These are phyloP conservation scores for Scaptomyza polygonia DNA, from an alignment of 2,888 invertebrate genomes.

Conservation along the genomic window DNA sequence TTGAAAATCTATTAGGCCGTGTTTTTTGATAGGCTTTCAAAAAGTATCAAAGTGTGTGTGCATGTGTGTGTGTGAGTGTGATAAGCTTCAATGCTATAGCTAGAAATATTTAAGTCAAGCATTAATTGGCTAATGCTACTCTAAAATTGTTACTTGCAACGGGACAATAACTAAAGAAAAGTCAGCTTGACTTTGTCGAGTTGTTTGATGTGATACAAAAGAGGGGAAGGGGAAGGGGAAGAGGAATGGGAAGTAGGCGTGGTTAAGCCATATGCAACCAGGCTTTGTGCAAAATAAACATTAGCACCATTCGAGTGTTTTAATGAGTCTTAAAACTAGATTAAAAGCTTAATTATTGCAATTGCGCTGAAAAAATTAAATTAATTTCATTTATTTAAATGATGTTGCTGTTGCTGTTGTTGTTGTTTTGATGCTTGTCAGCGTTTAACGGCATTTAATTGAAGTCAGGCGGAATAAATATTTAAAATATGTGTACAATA, in stretches of 20 bases:
- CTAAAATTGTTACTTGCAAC: background rate
- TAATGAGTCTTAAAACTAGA: no score
- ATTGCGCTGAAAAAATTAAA: no score
- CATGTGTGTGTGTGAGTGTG: constrained; percentile 9
- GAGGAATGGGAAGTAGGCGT: no score
- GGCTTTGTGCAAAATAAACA: no score
- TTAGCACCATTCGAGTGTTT: no score
- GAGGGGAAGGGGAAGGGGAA: no score
- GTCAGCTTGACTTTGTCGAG: background rate
- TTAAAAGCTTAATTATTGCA: no score
- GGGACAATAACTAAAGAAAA: background rate
- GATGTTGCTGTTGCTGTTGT: background rate
- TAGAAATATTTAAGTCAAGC: background rate
- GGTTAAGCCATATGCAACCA: no score
- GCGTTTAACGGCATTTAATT: constrained; percentile 35
- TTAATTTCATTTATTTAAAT: constrained; percentile 13
- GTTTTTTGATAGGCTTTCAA: constrained; percentile 40
- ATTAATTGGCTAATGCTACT: background rate
- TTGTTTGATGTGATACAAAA: background rate
- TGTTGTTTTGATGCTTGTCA: background rate
- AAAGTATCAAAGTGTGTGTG: background rate
- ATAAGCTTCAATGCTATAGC: constrained; percentile 1
- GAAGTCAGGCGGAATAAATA: constrained; percentile 33
- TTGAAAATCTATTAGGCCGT: constrained; percentile 72
- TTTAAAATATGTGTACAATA: constrained; percentile 40